phyloP scores from a whole-genome alignment of 1,140 invertebrate species.

The Temnothorax nylanderi region DNA sequence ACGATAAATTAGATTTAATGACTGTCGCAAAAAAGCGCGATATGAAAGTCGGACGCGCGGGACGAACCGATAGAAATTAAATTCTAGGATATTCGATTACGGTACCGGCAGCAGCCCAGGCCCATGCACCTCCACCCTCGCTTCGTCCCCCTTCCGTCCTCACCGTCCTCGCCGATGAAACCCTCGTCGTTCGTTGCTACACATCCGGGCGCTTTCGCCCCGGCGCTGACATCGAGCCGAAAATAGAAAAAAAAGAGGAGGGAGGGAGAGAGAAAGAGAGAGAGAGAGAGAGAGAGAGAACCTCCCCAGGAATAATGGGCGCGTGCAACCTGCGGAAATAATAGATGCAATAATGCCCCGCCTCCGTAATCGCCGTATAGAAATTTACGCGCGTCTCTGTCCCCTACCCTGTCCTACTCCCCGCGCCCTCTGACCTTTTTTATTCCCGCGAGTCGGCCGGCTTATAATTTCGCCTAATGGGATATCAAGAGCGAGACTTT shows the following conservation, averaged over 20 bases:
- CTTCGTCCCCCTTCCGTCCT: slow-evolving; percentile 28
- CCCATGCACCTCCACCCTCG: slow-evolving; percentile 42
- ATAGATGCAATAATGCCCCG: slow-evolving; percentile 66
- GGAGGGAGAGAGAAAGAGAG: background rate
- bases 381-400: slow-evolving; percentile 59
- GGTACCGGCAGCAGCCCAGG: slow-evolving; percentile 67
- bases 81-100: slow-evolving; percentile 86
- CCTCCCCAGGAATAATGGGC: slow-evolving; percentile 63
- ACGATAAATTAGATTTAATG: slow-evolving; percentile 85
- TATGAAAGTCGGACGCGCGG: slow-evolving; percentile 84
- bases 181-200: slow-evolving; percentile 68
- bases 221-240: slow-evolving; percentile 63
- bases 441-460: slow-evolving; percentile 57
- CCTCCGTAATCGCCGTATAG: slow-evolving; percentile 67
- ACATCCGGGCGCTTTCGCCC: slow-evolving; percentile 66
- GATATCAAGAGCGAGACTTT: slow-evolving; percentile 53
- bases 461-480: slow-evolving; percentile 59
- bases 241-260: slow-evolving; percentile 50
- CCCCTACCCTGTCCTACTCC: slow-evolving; percentile 6
- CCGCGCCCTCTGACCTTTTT: slow-evolving; percentile 52
- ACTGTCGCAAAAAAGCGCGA: slow-evolving; percentile 85
- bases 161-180: slow-evolving; percentile 68
- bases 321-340: slow-evolving; percentile 68
- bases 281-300: slow-evolving; percentile 21
- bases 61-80: slow-evolving; percentile 85